Conservation (phyloP, 2,888 invertebrate species). For the Hemistola chrysoprasaria region DNA sequence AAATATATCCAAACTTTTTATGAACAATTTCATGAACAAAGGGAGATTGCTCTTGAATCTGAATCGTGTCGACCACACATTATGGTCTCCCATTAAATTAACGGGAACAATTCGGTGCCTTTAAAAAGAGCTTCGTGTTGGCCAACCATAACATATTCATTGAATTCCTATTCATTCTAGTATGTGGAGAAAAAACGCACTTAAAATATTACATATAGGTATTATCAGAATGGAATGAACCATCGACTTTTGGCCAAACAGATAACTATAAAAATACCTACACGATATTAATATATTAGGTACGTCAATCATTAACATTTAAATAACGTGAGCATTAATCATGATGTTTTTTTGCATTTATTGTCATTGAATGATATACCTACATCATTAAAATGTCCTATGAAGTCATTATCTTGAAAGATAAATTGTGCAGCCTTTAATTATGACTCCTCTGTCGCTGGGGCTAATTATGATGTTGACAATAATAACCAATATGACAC, state of each 20-base stretch:
- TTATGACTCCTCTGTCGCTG: not conserved
- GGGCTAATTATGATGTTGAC: not conserved
- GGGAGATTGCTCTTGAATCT: constrained; percentile 21
- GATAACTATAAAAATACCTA: no score
- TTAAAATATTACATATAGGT: not conserved
- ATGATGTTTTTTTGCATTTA: not conserved
- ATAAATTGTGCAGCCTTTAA: constrained; percentile 7
- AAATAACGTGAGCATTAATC: not conserved
- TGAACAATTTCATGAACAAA: not conserved
- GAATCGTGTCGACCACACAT: constrained; percentile 72
- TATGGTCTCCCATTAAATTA: constrained; percentile 62
- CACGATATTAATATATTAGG: no score
- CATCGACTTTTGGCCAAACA: no score
- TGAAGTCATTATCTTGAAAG: constrained; percentile 1
- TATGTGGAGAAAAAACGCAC: constrained; percentile 4
- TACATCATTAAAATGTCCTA: not conserved
- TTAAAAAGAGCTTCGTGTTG: constrained; percentile 53
- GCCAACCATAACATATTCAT: constrained; percentile 58
- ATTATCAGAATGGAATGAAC: no score
- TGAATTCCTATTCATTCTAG: constrained; percentile 31
- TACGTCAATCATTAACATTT: not conserved
- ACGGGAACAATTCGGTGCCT: constrained; percentile 46
- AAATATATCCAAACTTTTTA: no score
- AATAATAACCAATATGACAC: not conserved
- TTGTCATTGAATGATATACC: not conserved